Evolutionary conservation across 2,113 vertebrate genomes (phyloP), one percentile per base, ranked within the genome.

Genomic region (Eulacestoma nigropectus): DNA sequence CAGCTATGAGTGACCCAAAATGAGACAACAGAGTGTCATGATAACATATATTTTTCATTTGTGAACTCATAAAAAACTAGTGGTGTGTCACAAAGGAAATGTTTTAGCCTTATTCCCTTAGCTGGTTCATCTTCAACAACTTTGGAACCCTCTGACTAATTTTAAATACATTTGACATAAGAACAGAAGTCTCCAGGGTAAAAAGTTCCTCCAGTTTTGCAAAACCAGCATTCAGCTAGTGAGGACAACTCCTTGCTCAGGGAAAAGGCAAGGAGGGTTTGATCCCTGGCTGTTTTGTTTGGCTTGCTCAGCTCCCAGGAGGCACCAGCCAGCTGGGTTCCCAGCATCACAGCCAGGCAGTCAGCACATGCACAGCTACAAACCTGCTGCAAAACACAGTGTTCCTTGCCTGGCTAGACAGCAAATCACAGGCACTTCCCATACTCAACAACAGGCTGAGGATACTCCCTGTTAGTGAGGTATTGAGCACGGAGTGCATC

Each of bases 281-380:
- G 53, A 80, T 32, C 59, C 18, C 39, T 76, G 23, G 46, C 63
- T 32, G 11, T 49, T 69, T 83, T 65, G 11, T 63, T 88, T 80
- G 78, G 78, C 62, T 55, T 79, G 53, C 67, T 91, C 46, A 62
- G 47, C 44, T 93, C 82, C 44, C 53, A 32, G 26, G 75, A 44
- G 70, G 91, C 32, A 79, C 82, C 2, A 1, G 56, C 78, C 90
- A 91, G 62, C 65, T 75, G 90, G 69, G 33, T 41, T 96, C 84
- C 42, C 90, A 85, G 62, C 41, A 17, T 14, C 33, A 55, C 56
- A 64, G 65, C 78, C 88, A 90, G 50, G 64, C 64, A 70, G 77
- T 39, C 59, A 74, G 80, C 68, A 30, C 0, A 0, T 49, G 47
- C 9, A 52, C 1, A 3, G 56, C 56, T 62, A 42, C 4, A 1